Conservation (phyloP, 2,113 vertebrate genomes). For the Lanius ludovicianus region DNA sequence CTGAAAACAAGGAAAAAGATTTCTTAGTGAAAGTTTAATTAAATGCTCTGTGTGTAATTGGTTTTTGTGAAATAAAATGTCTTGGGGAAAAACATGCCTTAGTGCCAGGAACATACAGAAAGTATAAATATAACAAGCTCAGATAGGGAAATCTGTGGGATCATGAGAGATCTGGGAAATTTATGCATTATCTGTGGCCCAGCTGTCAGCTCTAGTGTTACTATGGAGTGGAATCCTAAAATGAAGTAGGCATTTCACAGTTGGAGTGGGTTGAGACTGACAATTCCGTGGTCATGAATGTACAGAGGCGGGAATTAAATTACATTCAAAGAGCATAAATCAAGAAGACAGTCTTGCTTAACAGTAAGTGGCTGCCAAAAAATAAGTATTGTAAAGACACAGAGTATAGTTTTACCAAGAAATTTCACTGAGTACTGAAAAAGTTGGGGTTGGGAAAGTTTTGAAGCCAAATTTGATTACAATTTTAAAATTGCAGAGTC, state of each 20-base stretch:
- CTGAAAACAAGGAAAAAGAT: neutral
- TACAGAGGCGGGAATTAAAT: neutral
- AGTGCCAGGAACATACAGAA: neutral
- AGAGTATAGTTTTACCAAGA: neutral
- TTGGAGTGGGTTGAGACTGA: neutral
- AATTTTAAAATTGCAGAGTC: neutral
- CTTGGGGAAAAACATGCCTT: neutral
- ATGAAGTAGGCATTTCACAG: neutral
- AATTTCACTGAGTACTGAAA: neutral
- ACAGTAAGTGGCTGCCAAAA: neutral
- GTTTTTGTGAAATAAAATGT: neutral
- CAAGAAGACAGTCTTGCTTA: neutral
- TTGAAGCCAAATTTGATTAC: neutral
- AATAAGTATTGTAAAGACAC: neutral
- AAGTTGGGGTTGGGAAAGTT: neutral
- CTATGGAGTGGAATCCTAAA: neutral
- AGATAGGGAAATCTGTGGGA: neutral
- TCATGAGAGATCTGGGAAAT: neutral
- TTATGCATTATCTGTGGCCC: neutral
- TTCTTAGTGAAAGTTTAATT: neutral
- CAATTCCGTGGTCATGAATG: neutral
- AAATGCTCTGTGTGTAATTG: neutral
- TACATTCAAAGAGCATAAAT: neutral
- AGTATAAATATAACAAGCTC: neutral
- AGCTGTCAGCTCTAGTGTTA: neutral